phyloP scores from a whole-genome alignment of 2,888 invertebrate species.

The Polyploca ridens region DNA sequence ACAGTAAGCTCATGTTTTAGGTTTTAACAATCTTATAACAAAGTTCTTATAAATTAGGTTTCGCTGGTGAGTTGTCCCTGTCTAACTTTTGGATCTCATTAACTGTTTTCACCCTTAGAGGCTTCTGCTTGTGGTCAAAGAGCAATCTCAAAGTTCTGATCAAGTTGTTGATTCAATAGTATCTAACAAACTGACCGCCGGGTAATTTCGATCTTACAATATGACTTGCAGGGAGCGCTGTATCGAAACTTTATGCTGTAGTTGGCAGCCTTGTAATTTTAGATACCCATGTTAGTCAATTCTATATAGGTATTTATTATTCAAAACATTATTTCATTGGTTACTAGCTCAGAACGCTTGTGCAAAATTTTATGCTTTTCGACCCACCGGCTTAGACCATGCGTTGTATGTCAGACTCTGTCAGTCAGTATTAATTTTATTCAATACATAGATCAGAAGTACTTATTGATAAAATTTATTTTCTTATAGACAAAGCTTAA shows the following conservation, averaged over 20 bases:
- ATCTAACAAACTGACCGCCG: slow-evolving; percentile 2
- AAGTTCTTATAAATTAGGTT: background rate
- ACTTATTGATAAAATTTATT: no score
- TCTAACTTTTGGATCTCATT: slow-evolving; percentile 14
- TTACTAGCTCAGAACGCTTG: no score
- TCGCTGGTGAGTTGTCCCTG: slow-evolving; percentile 4
- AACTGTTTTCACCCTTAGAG: slow-evolving; percentile 10
- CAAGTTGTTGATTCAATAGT: slow-evolving; percentile 12
- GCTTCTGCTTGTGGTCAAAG: slow-evolving; percentile 11
- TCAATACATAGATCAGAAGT: no score
- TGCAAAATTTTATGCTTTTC: no score
- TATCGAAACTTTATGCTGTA: background rate
- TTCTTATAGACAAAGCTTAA: no score
- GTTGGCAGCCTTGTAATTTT: background rate
- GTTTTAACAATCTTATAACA: background rate
- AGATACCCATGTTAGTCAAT: background rate
- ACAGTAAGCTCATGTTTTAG: background rate
- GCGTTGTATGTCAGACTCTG: no score
- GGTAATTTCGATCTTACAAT: background rate
- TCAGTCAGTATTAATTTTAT: no score
- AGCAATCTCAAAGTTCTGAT: slow-evolving; percentile 13
- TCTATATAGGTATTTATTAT: no score
- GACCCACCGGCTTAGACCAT: no score
- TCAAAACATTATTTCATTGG: no score
- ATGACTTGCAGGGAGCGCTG: background rate